Base-by-base conservation (phyloP, 2,888 invertebrate genomes). In the Xanthorhoe designata region DNA sequence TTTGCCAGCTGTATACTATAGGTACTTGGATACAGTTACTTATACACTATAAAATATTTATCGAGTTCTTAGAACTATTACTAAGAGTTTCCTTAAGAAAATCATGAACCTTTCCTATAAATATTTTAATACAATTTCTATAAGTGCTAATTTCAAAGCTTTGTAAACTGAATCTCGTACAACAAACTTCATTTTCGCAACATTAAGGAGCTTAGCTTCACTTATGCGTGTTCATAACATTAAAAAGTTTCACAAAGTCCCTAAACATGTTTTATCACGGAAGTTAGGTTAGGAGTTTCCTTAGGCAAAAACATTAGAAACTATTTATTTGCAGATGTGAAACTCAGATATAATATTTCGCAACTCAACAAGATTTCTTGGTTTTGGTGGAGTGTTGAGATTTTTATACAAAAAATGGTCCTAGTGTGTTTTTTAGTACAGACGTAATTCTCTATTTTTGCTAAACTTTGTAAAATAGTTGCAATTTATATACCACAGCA, bases 211-310 rank as follows among this genome's bases (percentile, higher is more conserved):
- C 89, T 88, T 85, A 85, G 82, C 81, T 84, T 82, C 80, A 85
- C 83, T 86, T 85, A 85, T 84, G 81, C 79, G 84, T 77, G 76
- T 77, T 76, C 79, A 83, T 80, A 83, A 83, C 89, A 89, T 91
- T 91, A 89, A 89, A 91, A 91, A 91, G 85, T 91, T 91, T 79
- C 73, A 74, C 77, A 78, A 80, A 82, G 84, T 86, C 82, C 75
- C 86, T 85, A 88, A 90, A 87, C 85, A 87, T 86, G 86, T 90
- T 90, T 91, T 90, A 91, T 89, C 87, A 84, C 87, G 85, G 85
- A 86, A 87, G 88, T 87, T 85, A 57, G 38, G 47, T 47, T 47
- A 50, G 74, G 78, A 84, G 82, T 83, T 87, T 80, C 76, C 50
- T 51, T 62, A 55, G 42, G 51, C 66, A 42, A 49, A 10, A 49